Conservation (phyloP, 92 coral and sea anemone genomes). For the Porites lobata region DNA sequence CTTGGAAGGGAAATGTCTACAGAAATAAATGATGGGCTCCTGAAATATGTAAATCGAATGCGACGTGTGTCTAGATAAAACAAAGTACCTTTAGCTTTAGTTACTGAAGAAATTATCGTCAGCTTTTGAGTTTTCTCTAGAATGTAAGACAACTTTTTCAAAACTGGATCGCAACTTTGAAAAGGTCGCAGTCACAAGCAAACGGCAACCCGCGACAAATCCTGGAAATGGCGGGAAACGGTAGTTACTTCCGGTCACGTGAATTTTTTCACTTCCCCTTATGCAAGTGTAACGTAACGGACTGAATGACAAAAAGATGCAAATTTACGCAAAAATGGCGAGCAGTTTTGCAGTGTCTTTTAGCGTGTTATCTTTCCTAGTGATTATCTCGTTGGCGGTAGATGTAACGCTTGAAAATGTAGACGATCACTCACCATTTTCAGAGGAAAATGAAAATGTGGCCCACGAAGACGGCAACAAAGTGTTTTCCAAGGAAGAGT, state of each 20-base stretch:
- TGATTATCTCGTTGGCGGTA: conserved; percentile 11
- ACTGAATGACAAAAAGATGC: not conserved
- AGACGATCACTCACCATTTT: conserved; percentile 63
- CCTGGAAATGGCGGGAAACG: conserved; percentile 4
- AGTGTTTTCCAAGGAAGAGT: conserved; percentile 73
- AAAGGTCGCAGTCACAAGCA: not conserved
- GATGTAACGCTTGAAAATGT: conserved; percentile 32
- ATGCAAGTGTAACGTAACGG: conserved; percentile 9
- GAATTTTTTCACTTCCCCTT: not conserved
- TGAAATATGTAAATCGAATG: too few species aligned
- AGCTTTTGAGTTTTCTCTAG: not conserved
- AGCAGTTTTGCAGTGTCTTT: not conserved
- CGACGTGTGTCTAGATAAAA: not conserved
- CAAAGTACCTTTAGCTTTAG: not conserved
- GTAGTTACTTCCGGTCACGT: conserved; percentile 37
- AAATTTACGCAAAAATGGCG: conserved; percentile 2
- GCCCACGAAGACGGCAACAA: conserved; percentile 30
- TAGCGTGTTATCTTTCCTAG: not conserved
- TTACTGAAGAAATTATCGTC: not conserved
- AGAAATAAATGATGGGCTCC: too few species aligned
- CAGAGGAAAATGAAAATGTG: conserved; percentile 45
- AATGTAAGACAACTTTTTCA: not conserved
- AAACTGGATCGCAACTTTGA: not conserved
- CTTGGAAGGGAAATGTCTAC: too few species aligned
- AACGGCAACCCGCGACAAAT: not conserved